Conservation (phyloP, 1,140 invertebrate genomes). For the Pseudomyrmex gracilis region DNA sequence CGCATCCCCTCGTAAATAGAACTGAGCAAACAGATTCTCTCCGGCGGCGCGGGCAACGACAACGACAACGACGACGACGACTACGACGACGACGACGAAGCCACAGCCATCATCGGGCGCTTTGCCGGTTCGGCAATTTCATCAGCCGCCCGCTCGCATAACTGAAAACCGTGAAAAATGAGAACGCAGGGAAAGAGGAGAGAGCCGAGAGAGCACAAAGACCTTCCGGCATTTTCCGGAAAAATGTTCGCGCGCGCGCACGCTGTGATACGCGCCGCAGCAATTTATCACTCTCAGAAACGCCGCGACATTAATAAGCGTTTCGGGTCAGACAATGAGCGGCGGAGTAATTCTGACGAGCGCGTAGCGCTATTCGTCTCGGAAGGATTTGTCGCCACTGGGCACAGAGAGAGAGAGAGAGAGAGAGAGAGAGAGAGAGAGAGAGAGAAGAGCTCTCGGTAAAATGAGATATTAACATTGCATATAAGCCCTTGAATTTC, state of each 20-base stretch:
- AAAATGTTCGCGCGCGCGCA: constrained; percentile 50
- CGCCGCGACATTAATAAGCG: constrained; percentile 60
- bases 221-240: constrained; percentile 59
- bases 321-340: constrained; percentile 61
- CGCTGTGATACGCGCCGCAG: constrained; percentile 51
- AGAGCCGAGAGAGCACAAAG: constrained; percentile 38
- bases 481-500: constrained; percentile 29
- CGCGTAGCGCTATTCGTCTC: constrained; percentile 55
- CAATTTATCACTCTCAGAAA: constrained; percentile 60
- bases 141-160: constrained; percentile 54
- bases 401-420: background rate
- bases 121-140: constrained; percentile 64
- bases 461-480: constrained; percentile 55
- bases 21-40: constrained; percentile 70
- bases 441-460: constrained; percentile 15
- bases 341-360: constrained; percentile 56
- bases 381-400: constrained; percentile 53
- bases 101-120: constrained; percentile 11
- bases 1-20: constrained; percentile 70
- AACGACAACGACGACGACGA: too few species aligned
- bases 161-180: constrained; percentile 51
- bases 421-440: background rate
- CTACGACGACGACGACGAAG: background rate
- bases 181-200: background rate
- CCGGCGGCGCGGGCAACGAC: too few species aligned